phyloP scores from a whole-genome alignment of 64 coral and sea anemone species.

The Anthopleura sola region DNA sequence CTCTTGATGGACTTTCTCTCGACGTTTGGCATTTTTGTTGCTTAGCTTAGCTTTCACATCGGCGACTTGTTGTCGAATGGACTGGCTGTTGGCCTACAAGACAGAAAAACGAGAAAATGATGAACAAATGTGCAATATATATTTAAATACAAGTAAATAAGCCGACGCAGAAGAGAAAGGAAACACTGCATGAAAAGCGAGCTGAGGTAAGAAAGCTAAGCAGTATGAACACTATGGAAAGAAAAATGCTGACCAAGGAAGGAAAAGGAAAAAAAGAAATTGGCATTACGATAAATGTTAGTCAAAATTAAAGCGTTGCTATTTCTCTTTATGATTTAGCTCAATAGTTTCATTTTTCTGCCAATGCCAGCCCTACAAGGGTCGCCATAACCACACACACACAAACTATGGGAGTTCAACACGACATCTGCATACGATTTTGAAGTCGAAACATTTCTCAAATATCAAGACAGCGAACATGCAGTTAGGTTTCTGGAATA shows the following conservation, averaged over 20 bases:
- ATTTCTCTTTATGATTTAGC: not conserved
- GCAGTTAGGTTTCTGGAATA: too few relatives aligned
- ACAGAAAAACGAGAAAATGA: not conserved
- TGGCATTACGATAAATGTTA: not conserved
- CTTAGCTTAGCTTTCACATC: conserved; percentile 48
- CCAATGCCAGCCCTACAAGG: too few relatives aligned
- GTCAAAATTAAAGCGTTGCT: not conserved
- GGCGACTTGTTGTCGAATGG: conserved; percentile 49
- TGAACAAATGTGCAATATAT: not conserved
- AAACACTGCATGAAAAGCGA: not conserved
- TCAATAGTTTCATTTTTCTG: too few relatives aligned
- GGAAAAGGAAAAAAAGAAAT: not conserved
- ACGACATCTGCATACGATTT: too few relatives aligned
- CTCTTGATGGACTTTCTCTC: conserved; percentile 48
- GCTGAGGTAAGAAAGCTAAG: not conserved
- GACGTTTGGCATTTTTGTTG: conserved; percentile 44
- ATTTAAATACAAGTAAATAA: not conserved
- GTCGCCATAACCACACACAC: too few relatives aligned
- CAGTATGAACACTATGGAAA: not conserved
- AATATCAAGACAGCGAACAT: too few relatives aligned
- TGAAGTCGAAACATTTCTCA: too few relatives aligned
- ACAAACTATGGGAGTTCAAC: too few relatives aligned
- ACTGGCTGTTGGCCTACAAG: conserved; percentile 44
- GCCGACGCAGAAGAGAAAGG: not conserved
- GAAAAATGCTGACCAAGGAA: not conserved